Conservation (phyloP, 2,797 vertebrate genomes). For the Naso thynnoides region DNA sequence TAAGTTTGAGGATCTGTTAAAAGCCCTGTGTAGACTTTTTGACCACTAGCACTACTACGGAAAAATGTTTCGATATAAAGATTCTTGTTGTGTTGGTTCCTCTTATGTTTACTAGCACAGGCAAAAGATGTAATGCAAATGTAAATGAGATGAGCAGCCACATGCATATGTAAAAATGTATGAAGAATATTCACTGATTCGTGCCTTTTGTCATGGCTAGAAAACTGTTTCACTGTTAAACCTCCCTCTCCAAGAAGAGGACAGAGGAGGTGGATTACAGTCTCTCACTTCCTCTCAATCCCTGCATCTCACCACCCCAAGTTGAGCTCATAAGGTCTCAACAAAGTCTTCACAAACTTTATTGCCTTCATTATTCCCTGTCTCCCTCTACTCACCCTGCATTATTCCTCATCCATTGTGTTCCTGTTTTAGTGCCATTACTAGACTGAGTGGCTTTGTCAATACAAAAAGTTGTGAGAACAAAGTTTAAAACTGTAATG, state of each 20-base stretch:
- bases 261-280: conserved; percentile 11
- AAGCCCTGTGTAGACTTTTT: background rate
- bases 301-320: conserved; percentile 6
- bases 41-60: background rate
- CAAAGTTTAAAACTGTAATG: background rate
- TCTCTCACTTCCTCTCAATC: conserved; percentile 13
- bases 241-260: background rate
- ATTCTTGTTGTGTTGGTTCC: background rate
- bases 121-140: background rate
- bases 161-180: background rate
- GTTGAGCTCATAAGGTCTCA: background rate
- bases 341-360: background rate
- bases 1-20: background rate
- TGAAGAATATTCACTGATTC: background rate
- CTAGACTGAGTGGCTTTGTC: conserved; percentile 10
- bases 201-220: background rate
- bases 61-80: background rate
- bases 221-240: background rate
- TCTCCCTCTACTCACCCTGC: conserved; percentile 3
- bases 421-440: conserved; percentile 7
- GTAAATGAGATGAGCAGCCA: background rate
- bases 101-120: background rate
- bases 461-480: conserved; percentile 15
- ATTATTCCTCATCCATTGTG: background rate
- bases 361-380: background rate